Evolutionary conservation across 1,140 invertebrate species (phyloP).

Genomic region (Caenorhabditis tropicalis): DNA sequence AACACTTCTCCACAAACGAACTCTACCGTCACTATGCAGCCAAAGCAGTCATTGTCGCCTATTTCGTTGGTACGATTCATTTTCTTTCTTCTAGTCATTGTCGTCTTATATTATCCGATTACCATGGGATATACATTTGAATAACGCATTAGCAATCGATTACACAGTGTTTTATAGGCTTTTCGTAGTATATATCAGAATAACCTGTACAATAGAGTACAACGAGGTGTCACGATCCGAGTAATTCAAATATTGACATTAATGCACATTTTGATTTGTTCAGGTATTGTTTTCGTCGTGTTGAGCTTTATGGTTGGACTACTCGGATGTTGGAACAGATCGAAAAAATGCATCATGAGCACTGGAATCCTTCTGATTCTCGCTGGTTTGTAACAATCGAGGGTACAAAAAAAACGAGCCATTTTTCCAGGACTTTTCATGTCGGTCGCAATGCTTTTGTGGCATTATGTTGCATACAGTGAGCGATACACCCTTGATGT

Average conservation of each 20-base stretch:
- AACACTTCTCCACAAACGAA: slow-evolving; percentile 20
- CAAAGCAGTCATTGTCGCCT: slow-evolving; percentile 25
- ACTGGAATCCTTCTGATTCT: slow-evolving; percentile 26
- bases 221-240: slow-evolving; percentile 34
- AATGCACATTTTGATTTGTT: slow-evolving; percentile 45
- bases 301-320: slow-evolving; percentile 44
- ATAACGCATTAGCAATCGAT: slow-evolving; percentile 8
- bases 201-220: slow-evolving; percentile 29
- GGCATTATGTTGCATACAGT: slow-evolving; percentile 43
- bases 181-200: neutral
- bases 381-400: neutral
- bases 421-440: slow-evolving; percentile 43
- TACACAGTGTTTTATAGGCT: neutral
- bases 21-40: slow-evolving; percentile 39
- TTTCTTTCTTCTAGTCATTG: neutral
- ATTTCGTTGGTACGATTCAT: slow-evolving; percentile 27
- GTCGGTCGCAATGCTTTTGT: slow-evolving; percentile 28
- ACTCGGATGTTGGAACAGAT: slow-evolving; percentile 45
- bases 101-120: neutral
- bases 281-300: slow-evolving; percentile 49
- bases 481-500: slow-evolving; percentile 38
- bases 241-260: slow-evolving; percentile 36
- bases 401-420: neutral
- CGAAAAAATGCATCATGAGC: slow-evolving; percentile 27
- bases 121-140: neutral